Base-by-base conservation (phyloP, 2,888 invertebrate genomes). In the Troides helena region DNA sequence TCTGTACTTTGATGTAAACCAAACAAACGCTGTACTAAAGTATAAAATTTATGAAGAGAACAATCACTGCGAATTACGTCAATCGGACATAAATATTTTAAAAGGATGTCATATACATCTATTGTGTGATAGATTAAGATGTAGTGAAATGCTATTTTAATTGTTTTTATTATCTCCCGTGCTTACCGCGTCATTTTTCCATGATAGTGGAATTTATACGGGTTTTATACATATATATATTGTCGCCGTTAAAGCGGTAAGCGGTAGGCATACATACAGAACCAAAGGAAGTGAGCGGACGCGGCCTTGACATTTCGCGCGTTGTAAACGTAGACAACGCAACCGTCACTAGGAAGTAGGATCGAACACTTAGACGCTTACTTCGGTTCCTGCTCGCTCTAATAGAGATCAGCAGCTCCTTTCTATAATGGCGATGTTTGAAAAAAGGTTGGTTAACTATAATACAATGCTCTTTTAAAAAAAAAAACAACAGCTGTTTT, bases 251-350 rank as follows among this genome's bases (percentile, higher is more conserved):
- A 68, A 74, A 74, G 72, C 77, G 75, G 76, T 78, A 77, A 79
- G 77, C 71, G 74, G 57, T 74, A 78, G 78, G 76, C 68, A 64
- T 64, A 69, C 75, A 72, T 64, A 69, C 75, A 72, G 69, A 71
- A 77, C 74, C 85, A 78, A 83, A 90, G 90, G 91, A 92, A 92
- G 91, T 91, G 89, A 92, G 81, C 85, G 92, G 87, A 75, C 76
- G 75, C 79, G 87, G 78, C 92, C 92, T 91, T 92, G 92, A 90
- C 92, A 92, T 92, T 92, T 89, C 84, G 85, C 81, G 80, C 83
- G 80, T 80, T 80, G 82, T 76, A 74, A 73, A 73, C 76, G 78
- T 72, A 75, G 73, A 77, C 82, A 77, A 77, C 82, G 77, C 76
- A 76, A 78, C 78, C 75, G 80, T 77, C 82, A 88, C 85, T 80